Base-by-base conservation (phyloP, 2,797 vertebrate species). In the Mus minutoides region DNA sequence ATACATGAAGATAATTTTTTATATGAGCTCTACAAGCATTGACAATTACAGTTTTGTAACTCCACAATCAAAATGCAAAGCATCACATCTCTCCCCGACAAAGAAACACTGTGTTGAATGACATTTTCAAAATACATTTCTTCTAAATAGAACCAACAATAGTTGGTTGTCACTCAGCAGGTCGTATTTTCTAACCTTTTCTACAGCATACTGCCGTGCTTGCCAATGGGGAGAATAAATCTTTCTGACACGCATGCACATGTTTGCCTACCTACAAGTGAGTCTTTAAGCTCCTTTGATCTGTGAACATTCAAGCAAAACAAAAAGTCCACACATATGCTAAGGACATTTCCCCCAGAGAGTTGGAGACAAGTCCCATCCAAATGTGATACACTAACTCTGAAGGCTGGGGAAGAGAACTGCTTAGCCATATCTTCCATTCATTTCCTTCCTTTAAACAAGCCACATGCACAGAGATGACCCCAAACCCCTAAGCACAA, bases 361-460 rank as follows among this genome's bases (percentile, higher is more conserved):
- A 94, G 69, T 14, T 93, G 82, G 77, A 90, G 90, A 77, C 83
- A 93, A 95, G 80, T 73, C 62, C 79, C 40, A 88, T 78, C 58
- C 76, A 77, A n/a, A 60, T 89, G 40, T 88, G 67, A 49, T 34
- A 58, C 49, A 91, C 46, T 75, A 89, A 58, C 82, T 96, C 78
- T 84, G 31, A 84, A 56, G 3, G n/a, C 17, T 90, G 52, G 62
- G 85, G 76, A 86, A 82, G 46, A 96, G 69, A 96, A 96, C 54
- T 93, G 93, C 92, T 95, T 97, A 94, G 78, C 96, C 69, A 64
- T 91, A 92, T 73, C 97, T 97, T 79, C 85, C 52, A 8, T 92
- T 85, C 69, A 54, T 95, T 97, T 97, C 94, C 95, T 97, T 97
- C 94, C 94, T 96, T 97, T 89, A 96, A 93, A 90, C 56, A 67